Percentiles rank a stretch among this genome's conserved stretches.
These are phyloP conservation scores for Macrosteles quadrilineatus DNA, from an alignment of 1,140 invertebrate genomes.

Conservation along the genomic window DNA sequence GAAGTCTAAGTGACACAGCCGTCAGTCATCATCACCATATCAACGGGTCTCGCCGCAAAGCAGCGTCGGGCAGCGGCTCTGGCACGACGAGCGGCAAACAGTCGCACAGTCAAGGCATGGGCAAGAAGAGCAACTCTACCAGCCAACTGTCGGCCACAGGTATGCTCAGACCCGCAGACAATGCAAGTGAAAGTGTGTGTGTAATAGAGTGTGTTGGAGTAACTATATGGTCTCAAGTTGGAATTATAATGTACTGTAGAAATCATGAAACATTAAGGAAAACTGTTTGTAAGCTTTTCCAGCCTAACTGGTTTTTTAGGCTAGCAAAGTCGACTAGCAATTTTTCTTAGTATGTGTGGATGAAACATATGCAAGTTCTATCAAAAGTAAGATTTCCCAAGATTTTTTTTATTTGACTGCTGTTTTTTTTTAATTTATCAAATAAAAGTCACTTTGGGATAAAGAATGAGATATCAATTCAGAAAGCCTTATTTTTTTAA, in stretches of 20 bases:
- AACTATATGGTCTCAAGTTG: background rate
- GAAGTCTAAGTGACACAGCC: conserved; percentile 93
- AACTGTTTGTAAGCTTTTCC: too few species aligned
- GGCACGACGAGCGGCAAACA: conserved; percentile 33
- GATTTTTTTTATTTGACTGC: too few species aligned
- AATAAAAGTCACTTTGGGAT: too few species aligned
- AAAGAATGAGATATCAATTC: too few species aligned
- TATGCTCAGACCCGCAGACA: conserved; percentile 53
- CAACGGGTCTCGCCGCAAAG: conserved; percentile 51
- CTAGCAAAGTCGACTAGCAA: too few species aligned
- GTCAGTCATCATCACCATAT: conserved; percentile 60
- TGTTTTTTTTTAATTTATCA: too few species aligned
- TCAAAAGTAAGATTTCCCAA: too few species aligned
- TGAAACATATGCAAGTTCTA: too few species aligned
- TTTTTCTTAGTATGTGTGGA: too few species aligned
- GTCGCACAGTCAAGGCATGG: conserved; percentile 56
- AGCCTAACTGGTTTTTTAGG: too few species aligned
- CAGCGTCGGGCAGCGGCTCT: conserved; percentile 23
- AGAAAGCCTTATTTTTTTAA: too few species aligned
- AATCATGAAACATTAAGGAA: too few species aligned
- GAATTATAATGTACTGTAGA: background rate
- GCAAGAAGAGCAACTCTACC: conserved; percentile 94
- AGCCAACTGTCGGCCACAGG: conserved; percentile 95
- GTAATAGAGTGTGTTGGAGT: background rate
- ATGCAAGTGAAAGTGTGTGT: background rate